Percentiles rank a stretch among this genome's conserved stretches.
Evolutionary conservation across 2,113 vertebrate species (phyloP).

Genomic region (Cryptotis parvus): DNA sequence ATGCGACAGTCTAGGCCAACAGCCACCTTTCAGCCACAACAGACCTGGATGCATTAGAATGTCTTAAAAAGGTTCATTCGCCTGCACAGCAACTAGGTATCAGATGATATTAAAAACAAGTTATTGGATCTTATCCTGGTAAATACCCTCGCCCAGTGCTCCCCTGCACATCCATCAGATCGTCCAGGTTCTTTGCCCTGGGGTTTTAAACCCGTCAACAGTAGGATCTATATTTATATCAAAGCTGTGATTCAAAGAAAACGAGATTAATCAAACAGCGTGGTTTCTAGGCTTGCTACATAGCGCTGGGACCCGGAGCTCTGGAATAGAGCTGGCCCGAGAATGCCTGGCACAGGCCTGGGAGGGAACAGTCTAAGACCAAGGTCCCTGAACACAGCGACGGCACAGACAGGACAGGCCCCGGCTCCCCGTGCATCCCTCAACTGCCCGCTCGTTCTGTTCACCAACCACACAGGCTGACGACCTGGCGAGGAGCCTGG

Average conservation of each 20-base stretch:
- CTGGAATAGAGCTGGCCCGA: not conserved
- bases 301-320: not conserved
- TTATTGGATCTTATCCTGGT: not conserved
- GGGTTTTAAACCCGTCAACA: not conserved
- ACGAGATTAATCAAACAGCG: not conserved
- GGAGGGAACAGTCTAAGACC: not conserved
- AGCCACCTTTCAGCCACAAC: not conserved
- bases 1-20: not conserved
- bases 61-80: not conserved
- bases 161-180: not conserved
- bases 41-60: not conserved
- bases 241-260: not conserved
- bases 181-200: not conserved
- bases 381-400: not conserved
- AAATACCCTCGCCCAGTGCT: not conserved
- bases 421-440: not conserved
- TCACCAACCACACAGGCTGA: not conserved
- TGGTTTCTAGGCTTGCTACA: not conserved
- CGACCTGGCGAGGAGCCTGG: not conserved
- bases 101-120: not conserved
- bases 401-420: not conserved
- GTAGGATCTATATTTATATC: not conserved
- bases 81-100: not conserved
- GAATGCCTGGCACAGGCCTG: not conserved
- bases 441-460: not conserved